These are phyloP conservation scores for Orchesella cincta DNA, from an alignment of 1,140 invertebrate genomes.

Conservation along the genomic window DNA sequence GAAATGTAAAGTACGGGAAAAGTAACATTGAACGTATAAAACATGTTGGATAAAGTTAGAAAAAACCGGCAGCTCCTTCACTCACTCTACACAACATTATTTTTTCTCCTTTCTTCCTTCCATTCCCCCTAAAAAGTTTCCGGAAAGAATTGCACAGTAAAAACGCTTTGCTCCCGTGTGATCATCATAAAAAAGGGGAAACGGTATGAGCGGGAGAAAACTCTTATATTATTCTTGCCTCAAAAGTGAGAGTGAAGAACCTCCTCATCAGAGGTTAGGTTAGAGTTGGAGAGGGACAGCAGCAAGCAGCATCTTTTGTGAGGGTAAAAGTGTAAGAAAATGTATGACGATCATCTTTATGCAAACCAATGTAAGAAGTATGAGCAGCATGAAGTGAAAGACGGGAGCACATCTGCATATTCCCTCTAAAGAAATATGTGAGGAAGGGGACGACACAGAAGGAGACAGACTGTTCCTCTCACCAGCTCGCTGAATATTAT, in stretches of 20 bases:
- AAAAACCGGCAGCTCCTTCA: neutral
- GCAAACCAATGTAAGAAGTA: neutral
- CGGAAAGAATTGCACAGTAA: neutral
- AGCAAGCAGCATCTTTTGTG: no score
- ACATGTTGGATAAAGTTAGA: neutral
- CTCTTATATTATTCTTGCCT: no score
- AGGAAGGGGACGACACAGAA: neutral
- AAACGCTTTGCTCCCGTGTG: neutral
- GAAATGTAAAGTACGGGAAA: conserved; percentile 12
- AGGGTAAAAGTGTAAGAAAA: no score
- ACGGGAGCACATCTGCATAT: neutral
- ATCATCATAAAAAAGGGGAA: conserved; percentile 21
- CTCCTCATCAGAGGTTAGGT: no score
- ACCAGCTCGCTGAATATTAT: no score
- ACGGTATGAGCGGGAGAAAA: neutral
- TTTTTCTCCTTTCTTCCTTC: neutral
- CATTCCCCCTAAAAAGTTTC: neutral
- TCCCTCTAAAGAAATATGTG: neutral
- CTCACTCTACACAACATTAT: neutral
- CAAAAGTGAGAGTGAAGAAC: no score
- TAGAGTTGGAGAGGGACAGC: no score
- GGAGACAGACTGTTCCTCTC: neutral
- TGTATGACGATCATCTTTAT: neutral
- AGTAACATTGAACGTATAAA: no score
- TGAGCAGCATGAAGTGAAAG: neutral